Evolutionary conservation across 2,113 vertebrate species (phyloP).

Genomic region (Cyprinus carpio): DNA sequence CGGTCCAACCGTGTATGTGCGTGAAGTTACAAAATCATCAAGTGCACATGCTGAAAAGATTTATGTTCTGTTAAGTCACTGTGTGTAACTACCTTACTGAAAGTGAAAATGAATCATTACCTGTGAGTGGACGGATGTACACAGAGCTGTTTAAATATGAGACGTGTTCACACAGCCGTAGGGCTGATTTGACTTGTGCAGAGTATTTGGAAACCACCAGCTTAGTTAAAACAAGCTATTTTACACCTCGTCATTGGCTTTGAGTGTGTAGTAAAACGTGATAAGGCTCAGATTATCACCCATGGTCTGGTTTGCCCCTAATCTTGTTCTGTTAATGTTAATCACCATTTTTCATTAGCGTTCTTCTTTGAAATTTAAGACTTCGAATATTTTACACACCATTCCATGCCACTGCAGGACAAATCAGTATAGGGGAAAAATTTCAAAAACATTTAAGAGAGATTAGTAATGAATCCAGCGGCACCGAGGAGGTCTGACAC

Average conservation of each 20-base stretch:
- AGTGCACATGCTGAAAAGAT: neutral
- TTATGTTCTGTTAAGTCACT: conserved; percentile 16
- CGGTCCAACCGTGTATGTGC: neutral
- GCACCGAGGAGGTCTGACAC: neutral
- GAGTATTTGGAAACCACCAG: neutral
- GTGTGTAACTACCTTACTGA: conserved; percentile 36
- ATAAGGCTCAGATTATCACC: neutral
- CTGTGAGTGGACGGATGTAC: neutral
- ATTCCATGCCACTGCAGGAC: neutral
- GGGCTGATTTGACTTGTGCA: neutral
- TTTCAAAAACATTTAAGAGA: neutral
- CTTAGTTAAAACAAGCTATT: neutral
- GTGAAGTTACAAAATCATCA: conserved; percentile 22
- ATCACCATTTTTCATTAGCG: too few relatives aligned
- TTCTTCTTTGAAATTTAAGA: neutral
- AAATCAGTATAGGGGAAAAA: neutral
- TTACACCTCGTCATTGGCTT: neutral
- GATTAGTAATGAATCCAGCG: neutral
- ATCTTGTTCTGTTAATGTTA: neutral
- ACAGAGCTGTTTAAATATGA: neutral
- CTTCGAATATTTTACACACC: neutral
- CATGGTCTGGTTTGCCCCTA: neutral
- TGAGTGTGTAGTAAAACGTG: neutral
- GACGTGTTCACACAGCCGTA: neutral
- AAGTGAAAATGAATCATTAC: conserved; percentile 26